Conservation (phyloP, 1,140 invertebrate species). For the Bilobella aurantiaca region DNA sequence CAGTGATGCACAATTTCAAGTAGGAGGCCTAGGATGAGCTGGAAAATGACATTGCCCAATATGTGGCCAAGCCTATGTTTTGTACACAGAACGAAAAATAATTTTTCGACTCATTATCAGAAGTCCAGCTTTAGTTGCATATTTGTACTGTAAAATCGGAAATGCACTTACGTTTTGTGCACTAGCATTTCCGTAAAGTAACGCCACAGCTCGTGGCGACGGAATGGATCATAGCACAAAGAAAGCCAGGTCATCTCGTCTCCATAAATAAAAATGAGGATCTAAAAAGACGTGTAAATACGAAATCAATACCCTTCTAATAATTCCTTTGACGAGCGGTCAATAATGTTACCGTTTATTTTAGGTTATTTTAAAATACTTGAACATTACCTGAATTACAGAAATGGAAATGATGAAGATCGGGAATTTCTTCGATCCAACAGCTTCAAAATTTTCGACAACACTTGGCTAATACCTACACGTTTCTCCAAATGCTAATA, state of each 20-base stretch:
- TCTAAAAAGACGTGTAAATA: background rate
- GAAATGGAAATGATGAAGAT: too few species aligned
- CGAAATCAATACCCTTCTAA: too few species aligned
- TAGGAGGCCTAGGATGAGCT: conserved; percentile 16
- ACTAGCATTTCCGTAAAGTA: conserved; percentile 16
- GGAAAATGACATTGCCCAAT: conserved; percentile 11
- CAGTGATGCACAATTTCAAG: conserved; percentile 21
- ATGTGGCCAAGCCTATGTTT: conserved; percentile 1
- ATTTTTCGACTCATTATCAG: background rate
- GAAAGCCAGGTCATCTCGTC: background rate
- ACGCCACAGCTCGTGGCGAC: conserved; percentile 20
- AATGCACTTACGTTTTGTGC: conserved; percentile 3
- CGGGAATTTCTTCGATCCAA: background rate
- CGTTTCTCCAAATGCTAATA: too few species aligned
- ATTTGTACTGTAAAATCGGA: background rate
- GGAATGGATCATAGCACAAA: conserved; percentile 13
- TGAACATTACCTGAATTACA: conserved; percentile 8
- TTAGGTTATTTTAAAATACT: background rate
- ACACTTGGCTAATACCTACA: too few species aligned
- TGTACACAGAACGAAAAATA: too few species aligned
- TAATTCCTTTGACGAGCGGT: too few species aligned
- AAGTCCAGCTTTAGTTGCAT: background rate
- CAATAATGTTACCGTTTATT: background rate
- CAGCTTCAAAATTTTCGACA: too few species aligned
- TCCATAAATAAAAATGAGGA: background rate